Base-by-base conservation (phyloP, 2,888 invertebrate species). In the Danaus chrysippus region DNA sequence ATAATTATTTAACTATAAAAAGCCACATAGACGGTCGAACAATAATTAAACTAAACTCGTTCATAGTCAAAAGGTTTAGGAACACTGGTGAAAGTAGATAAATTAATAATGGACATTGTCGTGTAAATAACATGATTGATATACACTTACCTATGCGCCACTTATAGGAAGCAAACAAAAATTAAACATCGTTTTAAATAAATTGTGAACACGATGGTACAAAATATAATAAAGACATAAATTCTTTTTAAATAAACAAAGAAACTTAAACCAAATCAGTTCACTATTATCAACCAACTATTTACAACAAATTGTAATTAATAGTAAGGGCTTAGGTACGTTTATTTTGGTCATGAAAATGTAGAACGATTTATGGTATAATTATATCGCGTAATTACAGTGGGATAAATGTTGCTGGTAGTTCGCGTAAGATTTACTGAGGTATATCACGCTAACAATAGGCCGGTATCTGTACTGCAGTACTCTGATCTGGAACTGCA, bases 401-500 rank as follows among this genome's bases (percentile, higher is more conserved):
- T 73, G 74, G 79, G 82, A 79, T 78, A 75, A 75, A 83, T 79
- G 73, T 77, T 77, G 74, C 52, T 54, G 53, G 43, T 60, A 49
- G 44, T 53, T 60, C 17, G 49, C 23, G 54, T 46, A 53, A 66
- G 62, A 88, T 86, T 86, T 83, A 88, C 85, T 76, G 82, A 75
- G 77, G 72, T 72, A 76, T 71, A 82, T 83, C 84, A 86, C 84
- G 86, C 90, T 80, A 89, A 90, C 90, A 90, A 89, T 87, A 87
- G 87, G 87, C 80, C 74, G 76, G 78, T 67, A 70, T 67, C 54
- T 73, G 76, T 79, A 77, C 74, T 75, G 77, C 78, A 76, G 71
- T 74, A 63, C 67, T 64, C 68, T 59, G 61, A 74, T 73, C 75
- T 73, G 67, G 68, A 58, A 63, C 64, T 73, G 72, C 72, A 73